A percentile compares a stretch with the other conserved stretches of the same genome.
Evolutionary conservation across 2,113 vertebrate genomes (phyloP).

Genomic region (Athene cunicularia): DNA sequence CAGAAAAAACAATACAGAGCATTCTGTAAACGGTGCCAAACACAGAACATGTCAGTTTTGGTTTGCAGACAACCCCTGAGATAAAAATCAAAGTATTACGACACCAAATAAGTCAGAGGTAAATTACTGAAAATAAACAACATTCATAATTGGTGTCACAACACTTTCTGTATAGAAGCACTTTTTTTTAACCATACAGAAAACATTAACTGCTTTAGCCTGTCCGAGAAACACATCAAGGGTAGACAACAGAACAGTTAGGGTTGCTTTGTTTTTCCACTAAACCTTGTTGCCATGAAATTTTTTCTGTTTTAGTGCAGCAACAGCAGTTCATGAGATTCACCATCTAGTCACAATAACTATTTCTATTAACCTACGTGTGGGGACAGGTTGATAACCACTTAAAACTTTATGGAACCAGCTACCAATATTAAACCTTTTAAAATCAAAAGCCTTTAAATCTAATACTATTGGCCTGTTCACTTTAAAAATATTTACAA

Average conservation of each 20-base stretch:
- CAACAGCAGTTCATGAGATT: constrained; percentile 45
- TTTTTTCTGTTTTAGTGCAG: constrained; percentile 35
- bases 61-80: constrained; percentile 80
- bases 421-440: background rate
- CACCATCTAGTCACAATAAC: background rate
- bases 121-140: constrained; percentile 73
- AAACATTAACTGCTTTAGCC: constrained; percentile 56
- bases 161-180: constrained; percentile 73
- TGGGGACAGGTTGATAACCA: background rate
- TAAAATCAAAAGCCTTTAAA: background rate
- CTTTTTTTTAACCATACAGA: constrained; percentile 58
- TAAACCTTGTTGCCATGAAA: constrained; percentile 25
- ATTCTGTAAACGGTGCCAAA: constrained; percentile 65
- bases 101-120: constrained; percentile 78
- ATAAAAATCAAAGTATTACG: constrained; percentile 78
- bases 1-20: constrained; percentile 66
- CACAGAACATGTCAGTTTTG: constrained; percentile 77
- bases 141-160: constrained; percentile 73
- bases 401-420: background rate
- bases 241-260: constrained; percentile 29
- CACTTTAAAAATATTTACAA: background rate
- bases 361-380: background rate
- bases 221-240: constrained; percentile 38
- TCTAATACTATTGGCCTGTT: background rate
- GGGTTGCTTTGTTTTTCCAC: constrained; percentile 58